phyloP scores from a whole-genome alignment of 2,797 vertebrate genomes.

The Mus caroli region DNA sequence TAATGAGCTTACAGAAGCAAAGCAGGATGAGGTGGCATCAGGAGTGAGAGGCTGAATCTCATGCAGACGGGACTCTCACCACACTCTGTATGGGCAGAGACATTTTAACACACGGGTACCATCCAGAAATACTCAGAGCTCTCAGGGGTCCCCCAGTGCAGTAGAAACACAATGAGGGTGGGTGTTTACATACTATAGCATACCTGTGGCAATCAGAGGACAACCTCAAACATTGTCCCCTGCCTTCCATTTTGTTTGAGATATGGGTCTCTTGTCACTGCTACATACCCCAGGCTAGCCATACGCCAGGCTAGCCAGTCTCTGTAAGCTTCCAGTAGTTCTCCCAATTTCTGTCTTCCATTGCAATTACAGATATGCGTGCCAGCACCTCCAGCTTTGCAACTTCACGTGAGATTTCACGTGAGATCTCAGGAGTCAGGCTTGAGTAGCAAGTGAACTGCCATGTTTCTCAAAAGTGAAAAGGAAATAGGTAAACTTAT shows the following conservation, averaged over 20 bases:
- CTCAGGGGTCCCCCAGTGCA: background rate
- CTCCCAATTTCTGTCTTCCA: background rate
- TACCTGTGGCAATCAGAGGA: background rate
- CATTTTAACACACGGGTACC: background rate
- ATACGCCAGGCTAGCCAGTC: too few relatives aligned
- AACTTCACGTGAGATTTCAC: too few relatives aligned
- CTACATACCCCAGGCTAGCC: background rate
- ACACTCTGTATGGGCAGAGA: background rate
- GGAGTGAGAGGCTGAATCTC: background rate
- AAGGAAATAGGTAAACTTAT: background rate
- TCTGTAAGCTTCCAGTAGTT: background rate
- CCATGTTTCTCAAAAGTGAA: background rate
- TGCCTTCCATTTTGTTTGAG: background rate
- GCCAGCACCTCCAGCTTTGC: background rate
- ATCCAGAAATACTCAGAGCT: background rate
- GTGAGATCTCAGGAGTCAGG: background rate
- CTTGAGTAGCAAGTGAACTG: too few relatives aligned
- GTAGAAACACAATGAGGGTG: background rate
- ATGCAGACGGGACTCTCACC: background rate
- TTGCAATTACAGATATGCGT: background rate
- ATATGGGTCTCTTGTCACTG: too few relatives aligned
- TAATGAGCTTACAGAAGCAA: constrained; percentile 7
- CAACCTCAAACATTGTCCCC: background rate
- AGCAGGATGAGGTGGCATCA: background rate
- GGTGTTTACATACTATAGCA: background rate